A percentile compares a stretch with the other conserved stretches of the same genome.
phyloP scores from a whole-genome alignment of 2,888 invertebrate species.

The Synanthedon andrenaeformis region DNA sequence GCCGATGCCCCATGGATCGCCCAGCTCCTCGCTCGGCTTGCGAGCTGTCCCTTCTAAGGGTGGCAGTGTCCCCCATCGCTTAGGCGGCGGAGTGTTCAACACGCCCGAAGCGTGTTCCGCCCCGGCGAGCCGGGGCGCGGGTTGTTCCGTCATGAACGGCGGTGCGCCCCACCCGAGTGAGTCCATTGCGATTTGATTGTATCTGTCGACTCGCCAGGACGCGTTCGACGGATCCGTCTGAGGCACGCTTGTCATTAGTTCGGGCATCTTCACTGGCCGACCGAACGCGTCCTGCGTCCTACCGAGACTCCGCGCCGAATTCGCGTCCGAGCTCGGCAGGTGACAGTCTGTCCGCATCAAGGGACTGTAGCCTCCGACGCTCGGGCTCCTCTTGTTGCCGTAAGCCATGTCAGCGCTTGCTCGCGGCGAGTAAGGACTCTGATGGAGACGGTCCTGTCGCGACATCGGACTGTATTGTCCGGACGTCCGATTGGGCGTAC shows the following conservation, averaged over 20 bases:
- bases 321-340: conserved; percentile 48
- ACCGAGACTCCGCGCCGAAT: conserved; percentile 21
- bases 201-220: conserved; percentile 46
- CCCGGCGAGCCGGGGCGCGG: conserved; percentile 15
- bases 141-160: conserved; percentile 26
- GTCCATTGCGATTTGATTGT: conserved; percentile 39
- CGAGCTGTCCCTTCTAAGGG: conserved; percentile 38
- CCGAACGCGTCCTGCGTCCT: conserved; percentile 40
- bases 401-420: conserved; percentile 48
- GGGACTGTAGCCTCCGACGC: conserved; percentile 53
- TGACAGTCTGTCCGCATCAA: conserved; percentile 55
- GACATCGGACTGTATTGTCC: conserved; percentile 62
- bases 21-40: conserved; percentile 29
- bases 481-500: conserved; percentile 45
- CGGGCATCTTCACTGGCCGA: conserved; percentile 35
- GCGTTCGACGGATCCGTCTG: conserved; percentile 25
- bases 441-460: conserved; percentile 49
- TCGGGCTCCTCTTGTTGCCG: conserved; percentile 52
- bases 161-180: conserved; percentile 45
- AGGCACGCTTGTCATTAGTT: conserved; percentile 31
- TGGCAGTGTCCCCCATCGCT: conserved; percentile 41
- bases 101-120: conserved; percentile 29
- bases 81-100: conserved; percentile 46
- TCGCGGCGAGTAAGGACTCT: conserved; percentile 56
- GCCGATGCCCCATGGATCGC: conserved; percentile 52